Conservation (phyloP, 92 coral and sea anemone genomes). For the Scolanthus callimorphus region DNA sequence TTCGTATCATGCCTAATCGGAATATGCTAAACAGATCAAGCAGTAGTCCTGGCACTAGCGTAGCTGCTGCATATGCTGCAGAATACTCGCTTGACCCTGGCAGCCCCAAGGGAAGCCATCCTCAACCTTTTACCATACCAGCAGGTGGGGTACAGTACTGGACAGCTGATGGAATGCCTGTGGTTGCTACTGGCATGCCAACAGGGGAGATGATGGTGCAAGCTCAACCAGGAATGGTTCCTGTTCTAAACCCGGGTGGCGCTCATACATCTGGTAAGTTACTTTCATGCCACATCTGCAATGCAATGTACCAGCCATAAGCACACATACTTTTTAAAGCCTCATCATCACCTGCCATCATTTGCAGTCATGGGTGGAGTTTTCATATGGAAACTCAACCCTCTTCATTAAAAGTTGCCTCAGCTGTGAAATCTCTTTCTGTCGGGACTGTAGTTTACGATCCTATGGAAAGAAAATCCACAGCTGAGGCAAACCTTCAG, state of each 20-base stretch:
- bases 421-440: too few relatives aligned
- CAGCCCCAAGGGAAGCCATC: slow-evolving; percentile 57
- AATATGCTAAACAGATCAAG: slow-evolving; percentile 64
- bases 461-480: too few relatives aligned
- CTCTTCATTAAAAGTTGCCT: too few relatives aligned
- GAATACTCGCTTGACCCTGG: slow-evolving; percentile 39
- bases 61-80: slow-evolving; percentile 46
- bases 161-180: slow-evolving; percentile 58
- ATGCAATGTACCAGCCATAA: too few relatives aligned
- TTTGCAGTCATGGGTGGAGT: too few relatives aligned
- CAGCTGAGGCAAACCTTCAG: too few relatives aligned
- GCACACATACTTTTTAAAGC: too few relatives aligned
- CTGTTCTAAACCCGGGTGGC: slow-evolving; percentile 46
- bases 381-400: too few relatives aligned
- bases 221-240: slow-evolving; percentile 55
- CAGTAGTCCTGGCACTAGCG: slow-evolving; percentile 75
- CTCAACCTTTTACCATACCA: slow-evolving; percentile 38
- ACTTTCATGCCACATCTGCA: too few relatives aligned
- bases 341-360: too few relatives aligned
- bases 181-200: slow-evolving; percentile 51
- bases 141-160: slow-evolving; percentile 60
- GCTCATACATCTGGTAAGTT: too few relatives aligned
- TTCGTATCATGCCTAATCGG: slow-evolving; percentile 72
- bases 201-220: slow-evolving; percentile 74
- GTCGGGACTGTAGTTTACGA: too few relatives aligned